A percentile compares a stretch with the other conserved stretches of the same genome.
phyloP scores from a whole-genome alignment of 2,113 vertebrate genomes.

The Chascanopsetta lugubris region DNA sequence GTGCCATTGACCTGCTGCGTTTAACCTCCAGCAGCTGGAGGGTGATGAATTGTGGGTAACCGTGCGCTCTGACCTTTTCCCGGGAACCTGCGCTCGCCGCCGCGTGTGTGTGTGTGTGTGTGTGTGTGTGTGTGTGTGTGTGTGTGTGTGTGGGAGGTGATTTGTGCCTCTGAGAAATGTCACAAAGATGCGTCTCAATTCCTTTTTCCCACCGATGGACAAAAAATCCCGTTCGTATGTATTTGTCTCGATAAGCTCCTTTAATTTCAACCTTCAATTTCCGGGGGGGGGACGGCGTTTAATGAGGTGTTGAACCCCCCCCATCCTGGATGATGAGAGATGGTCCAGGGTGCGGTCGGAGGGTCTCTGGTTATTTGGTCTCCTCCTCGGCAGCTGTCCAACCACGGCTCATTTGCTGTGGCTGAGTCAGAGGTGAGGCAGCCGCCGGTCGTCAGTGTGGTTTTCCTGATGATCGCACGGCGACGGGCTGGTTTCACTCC shows the following conservation, averaged over 20 bases:
- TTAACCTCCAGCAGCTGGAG: conserved; percentile 38
- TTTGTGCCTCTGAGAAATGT: not conserved
- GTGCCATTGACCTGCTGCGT: conserved; percentile 25
- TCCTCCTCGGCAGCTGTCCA: conserved; percentile 20
- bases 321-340: conserved; percentile 27
- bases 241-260: not conserved
- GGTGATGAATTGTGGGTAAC: conserved; percentile 3
- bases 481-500: too few species aligned
- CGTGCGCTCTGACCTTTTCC: conserved; percentile 11
- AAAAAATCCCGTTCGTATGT: too few species aligned
- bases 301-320: conserved; percentile 30
- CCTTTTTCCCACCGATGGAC: not conserved
- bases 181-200: conserved; percentile 5
- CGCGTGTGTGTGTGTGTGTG: too few species aligned
- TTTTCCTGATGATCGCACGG: not conserved
- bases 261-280: conserved; percentile 8
- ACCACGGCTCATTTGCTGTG: conserved; percentile 37
- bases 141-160: conserved; percentile 5
- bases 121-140: conserved; percentile 4
- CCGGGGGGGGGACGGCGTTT: too few species aligned
- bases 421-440: too few species aligned
- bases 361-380: conserved; percentile 30
- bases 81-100: too few species aligned
- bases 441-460: not conserved
- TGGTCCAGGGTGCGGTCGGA: conserved; percentile 13